Percentiles rank a stretch among this genome's conserved stretches.
Conservation (phyloP, 2,888 invertebrate species). For the Drosophila vallismaia region DNA sequence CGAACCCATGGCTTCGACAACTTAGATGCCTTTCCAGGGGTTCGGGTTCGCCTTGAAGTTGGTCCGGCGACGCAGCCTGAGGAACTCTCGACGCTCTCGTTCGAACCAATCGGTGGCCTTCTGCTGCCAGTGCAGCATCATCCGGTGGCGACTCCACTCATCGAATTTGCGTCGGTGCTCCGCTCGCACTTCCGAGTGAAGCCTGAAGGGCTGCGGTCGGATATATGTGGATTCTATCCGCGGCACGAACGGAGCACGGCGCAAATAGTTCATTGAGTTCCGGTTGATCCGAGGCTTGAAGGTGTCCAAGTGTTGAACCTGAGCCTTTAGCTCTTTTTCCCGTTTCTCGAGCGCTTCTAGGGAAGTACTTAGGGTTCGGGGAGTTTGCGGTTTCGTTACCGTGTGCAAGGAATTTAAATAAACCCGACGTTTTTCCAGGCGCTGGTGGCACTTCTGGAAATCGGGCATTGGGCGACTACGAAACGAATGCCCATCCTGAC, state of each 20-base stretch:
- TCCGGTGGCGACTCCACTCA: constrained; percentile 7
- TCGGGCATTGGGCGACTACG: constrained; percentile 53
- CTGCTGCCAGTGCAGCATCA: constrained; percentile 13
- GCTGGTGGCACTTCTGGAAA: constrained; percentile 44
- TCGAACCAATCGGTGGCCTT: constrained; percentile 12
- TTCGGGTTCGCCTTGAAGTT: constrained; percentile 60
- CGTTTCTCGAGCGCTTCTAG: constrained; percentile 30
- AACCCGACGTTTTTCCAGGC: constrained; percentile 23
- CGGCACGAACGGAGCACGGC: constrained; percentile 55
- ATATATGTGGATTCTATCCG: constrained; percentile 34
- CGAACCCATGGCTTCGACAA: not conserved
- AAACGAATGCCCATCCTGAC: constrained; percentile 8
- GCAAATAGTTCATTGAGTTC: constrained; percentile 15
- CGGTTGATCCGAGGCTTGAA: constrained; percentile 18
- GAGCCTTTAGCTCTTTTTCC: not conserved
- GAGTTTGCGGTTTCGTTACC: constrained; percentile 52
- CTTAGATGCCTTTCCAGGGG: constrained; percentile 43
- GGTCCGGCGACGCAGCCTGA: constrained; percentile 43
- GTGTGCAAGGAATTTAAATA: constrained; percentile 17
- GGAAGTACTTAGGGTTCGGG: constrained; percentile 44
- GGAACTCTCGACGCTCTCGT: constrained; percentile 22
- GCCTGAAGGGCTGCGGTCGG: constrained; percentile 47
- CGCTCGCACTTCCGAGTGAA: constrained; percentile 43
- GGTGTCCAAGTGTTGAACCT: not conserved
- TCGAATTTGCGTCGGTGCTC: constrained; percentile 44